These are phyloP conservation scores for Eidolon dupreanum DNA, from an alignment of 2,797 vertebrate species.

Conservation along the genomic window DNA sequence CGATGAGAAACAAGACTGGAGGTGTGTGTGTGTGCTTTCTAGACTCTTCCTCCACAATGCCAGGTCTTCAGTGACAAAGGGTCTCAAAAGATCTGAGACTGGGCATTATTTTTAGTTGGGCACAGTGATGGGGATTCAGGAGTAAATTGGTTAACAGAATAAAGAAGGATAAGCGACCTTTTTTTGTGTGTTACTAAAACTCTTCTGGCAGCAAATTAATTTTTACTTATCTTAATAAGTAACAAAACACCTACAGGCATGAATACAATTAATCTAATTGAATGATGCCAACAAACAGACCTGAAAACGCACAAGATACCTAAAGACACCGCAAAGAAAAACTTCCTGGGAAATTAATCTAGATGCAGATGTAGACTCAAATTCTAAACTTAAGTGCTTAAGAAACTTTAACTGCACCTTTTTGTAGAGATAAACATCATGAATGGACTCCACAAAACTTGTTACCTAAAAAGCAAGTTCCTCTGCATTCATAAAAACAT, in stretches of 20 bases:
- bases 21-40: background rate
- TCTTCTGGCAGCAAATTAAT: constrained; percentile 38
- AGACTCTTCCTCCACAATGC: background rate
- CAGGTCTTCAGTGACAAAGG: background rate
- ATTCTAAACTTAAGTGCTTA: background rate
- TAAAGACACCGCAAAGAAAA: background rate
- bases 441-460: background rate
- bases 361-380: background rate
- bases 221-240: constrained; percentile 49
- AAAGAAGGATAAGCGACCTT: background rate
- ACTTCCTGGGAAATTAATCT: background rate
- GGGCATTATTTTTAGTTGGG: background rate
- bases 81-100: background rate
- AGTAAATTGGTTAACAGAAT: background rate
- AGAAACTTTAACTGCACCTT: background rate
- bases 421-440: background rate
- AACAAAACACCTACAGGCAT: background rate
- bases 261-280: constrained; percentile 22
- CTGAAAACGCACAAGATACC: background rate
- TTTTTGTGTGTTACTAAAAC: constrained; percentile 18
- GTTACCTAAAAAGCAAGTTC: constrained; percentile 45
- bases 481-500: background rate
- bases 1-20: background rate
- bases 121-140: background rate
- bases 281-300: background rate